Conservation (phyloP, 2,888 invertebrate species). For the Latheticus oryzae region DNA sequence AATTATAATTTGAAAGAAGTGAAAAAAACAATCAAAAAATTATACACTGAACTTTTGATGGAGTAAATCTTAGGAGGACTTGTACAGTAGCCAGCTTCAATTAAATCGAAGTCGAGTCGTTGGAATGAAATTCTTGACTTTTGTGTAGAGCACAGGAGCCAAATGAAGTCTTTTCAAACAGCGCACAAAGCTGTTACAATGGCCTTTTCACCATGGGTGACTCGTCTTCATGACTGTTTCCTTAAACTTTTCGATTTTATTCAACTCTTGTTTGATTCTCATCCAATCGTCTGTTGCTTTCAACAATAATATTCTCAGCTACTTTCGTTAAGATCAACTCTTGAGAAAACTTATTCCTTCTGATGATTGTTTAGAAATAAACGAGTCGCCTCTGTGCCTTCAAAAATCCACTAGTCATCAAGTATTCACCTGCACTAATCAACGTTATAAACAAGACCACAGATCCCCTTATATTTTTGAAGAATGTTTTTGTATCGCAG, state of each 20-base stretch:
- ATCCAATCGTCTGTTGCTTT: no score
- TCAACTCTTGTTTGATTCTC: no score
- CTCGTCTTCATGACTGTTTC: no score
- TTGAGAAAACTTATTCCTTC: no score
- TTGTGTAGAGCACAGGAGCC: slow-evolving; percentile 61
- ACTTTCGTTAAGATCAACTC: no score
- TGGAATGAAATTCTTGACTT: slow-evolving; percentile 62
- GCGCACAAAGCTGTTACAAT: slow-evolving; percentile 57
- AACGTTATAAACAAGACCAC: slow-evolving; percentile 57
- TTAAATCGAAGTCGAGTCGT: slow-evolving; percentile 59
- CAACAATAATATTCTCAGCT: no score
- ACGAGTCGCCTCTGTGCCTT: slow-evolving; percentile 28
- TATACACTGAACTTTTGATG: no score
- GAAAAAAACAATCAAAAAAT: slow-evolving; percentile 15
- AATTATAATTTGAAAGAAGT: slow-evolving; percentile 17
- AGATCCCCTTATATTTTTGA: slow-evolving; percentile 49
- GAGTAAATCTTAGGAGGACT: slow-evolving; percentile 29
- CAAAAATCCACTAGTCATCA: slow-evolving; percentile 59
- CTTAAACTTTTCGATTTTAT: no score
- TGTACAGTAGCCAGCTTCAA: slow-evolving; percentile 61
- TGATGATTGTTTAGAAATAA: no score
- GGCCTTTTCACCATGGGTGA: slow-evolving; percentile 44
- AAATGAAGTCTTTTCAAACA: slow-evolving; percentile 63
- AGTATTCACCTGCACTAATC: slow-evolving; percentile 61
- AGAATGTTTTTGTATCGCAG: slow-evolving; percentile 51